Evolutionary conservation across 2,113 vertebrate species (phyloP).

Genomic region (Platysteira castanea): DNA sequence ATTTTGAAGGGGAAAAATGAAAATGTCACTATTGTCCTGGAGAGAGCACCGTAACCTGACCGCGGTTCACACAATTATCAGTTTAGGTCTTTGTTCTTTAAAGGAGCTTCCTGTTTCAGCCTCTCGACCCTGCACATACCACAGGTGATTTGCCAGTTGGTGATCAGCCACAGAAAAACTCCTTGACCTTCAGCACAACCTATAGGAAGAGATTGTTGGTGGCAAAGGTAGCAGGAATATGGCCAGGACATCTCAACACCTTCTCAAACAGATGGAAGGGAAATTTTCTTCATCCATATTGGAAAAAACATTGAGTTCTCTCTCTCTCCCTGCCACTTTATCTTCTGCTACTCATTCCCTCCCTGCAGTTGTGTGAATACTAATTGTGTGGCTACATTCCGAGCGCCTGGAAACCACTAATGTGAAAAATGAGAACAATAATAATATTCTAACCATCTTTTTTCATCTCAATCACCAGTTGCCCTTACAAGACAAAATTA

Average conservation of each 20-base stretch:
- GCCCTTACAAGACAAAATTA: neutral
- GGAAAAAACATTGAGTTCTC: neutral
- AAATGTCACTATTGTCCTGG: neutral
- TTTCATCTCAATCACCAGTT: neutral
- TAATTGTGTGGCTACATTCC: neutral
- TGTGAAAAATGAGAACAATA: neutral
- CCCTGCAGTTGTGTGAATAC: neutral
- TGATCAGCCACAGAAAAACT: neutral
- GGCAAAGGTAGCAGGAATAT: neutral
- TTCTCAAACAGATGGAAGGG: neutral
- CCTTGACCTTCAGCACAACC: neutral
- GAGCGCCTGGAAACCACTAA: neutral
- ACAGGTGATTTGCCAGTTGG: fast-evolving
- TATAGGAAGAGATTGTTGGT: neutral
- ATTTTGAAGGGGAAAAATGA: neutral
- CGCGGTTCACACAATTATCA: fast-evolving
- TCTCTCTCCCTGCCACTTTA: neutral
- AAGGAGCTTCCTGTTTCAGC: neutral
- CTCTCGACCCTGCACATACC: neutral
- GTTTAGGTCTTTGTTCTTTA: neutral
- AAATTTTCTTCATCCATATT: neutral
- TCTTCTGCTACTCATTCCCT: neutral
- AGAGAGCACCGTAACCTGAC: neutral
- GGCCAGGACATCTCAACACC: neutral
- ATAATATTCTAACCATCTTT: neutral